Base-by-base conservation (phyloP, 2,797 vertebrate genomes). In the Alexandromys oeconomus region DNA sequence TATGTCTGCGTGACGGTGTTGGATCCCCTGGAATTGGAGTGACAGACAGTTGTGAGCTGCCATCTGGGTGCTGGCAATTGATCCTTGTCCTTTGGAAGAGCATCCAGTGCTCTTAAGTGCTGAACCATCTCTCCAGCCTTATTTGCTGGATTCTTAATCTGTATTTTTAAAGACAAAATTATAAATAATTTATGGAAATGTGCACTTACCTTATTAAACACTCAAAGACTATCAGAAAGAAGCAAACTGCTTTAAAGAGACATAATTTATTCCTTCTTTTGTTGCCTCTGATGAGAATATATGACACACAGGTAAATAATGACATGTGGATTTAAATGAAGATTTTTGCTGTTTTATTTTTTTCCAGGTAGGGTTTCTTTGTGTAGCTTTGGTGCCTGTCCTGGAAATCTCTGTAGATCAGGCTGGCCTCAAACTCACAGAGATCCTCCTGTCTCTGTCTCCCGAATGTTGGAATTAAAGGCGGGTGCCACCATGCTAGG, bases 121-220 rank as follows among this genome's bases (percentile, higher is more conserved):
- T 37, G 29, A 67, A 34, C 65, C 14, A 34, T 34, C 14, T n/a
- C 65, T 67, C 31, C 31, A 17, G 63, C 29, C 63, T 13, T n/a
- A 57, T 65, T 31, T 61, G 63, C n/a, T 65, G 61, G 27, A 91
- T 87, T 93, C 71, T 79, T 43, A 93, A 71, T 63, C 37, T 87
- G 15, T 43, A 77, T 96, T 95, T 95, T 93, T 93, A 80, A 86
- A 81, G 11, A 90, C 80, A n/a, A 95, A 69, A 48, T 61, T 21
- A 65, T 54, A 87, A 90, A 67, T 74, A 48, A 65, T 14, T 63
- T 27, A n/a, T 21, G n/a, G 37, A 34, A 87, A 79, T 15, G 40
- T 5, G 19, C 61, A 13, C 63, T 67, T 46, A 34, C 46, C 8
- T 87, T n/a, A 51, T 43, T 57, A 67, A 69, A 82, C 59, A 87